Conservation (phyloP, 2,888 invertebrate species). For the Teleiodes luculella region DNA sequence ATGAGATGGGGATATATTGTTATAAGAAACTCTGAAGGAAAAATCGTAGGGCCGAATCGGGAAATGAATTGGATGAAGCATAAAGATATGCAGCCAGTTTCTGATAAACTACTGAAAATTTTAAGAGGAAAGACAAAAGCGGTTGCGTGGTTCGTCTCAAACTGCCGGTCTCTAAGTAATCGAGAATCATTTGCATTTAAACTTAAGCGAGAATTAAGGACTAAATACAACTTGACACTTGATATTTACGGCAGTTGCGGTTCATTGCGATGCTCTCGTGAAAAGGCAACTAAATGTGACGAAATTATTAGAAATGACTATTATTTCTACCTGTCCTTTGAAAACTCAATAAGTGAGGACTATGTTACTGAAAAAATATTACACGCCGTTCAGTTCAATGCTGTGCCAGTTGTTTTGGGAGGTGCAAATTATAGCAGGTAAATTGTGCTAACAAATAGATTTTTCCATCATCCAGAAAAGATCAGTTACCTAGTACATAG, state of each 20-base stretch:
- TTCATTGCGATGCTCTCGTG: slow-evolving; percentile 29
- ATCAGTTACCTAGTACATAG: background rate
- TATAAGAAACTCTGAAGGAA: slow-evolving; percentile 41
- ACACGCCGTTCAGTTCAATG: slow-evolving; percentile 66
- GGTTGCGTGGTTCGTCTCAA: slow-evolving; percentile 47
- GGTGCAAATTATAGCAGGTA: slow-evolving; percentile 76
- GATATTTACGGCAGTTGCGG: slow-evolving; percentile 49
- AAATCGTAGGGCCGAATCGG: slow-evolving; percentile 47
- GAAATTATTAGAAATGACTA: slow-evolving; percentile 39
- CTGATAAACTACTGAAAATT: slow-evolving; percentile 20
- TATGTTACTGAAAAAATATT: slow-evolving; percentile 53
- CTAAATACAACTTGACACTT: slow-evolving; percentile 31
- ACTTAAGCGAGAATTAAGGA: slow-evolving; percentile 28
- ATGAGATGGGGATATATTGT: slow-evolving; percentile 53
- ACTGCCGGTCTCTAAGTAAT: slow-evolving; percentile 35
- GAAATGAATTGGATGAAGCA: slow-evolving; percentile 51
- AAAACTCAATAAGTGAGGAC: slow-evolving; percentile 46
- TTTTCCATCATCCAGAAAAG: background rate
- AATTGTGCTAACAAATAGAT: background rate
- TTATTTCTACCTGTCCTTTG: slow-evolving; percentile 52
- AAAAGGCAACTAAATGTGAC: slow-evolving; percentile 28
- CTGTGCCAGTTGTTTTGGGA: slow-evolving; percentile 82
- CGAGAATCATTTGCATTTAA: slow-evolving; percentile 29
- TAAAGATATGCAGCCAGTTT: slow-evolving; percentile 39
- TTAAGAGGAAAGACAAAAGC: slow-evolving; percentile 37